Conservation (phyloP, 2,797 vertebrate species). For the Pseudochirops corinnae region DNA sequence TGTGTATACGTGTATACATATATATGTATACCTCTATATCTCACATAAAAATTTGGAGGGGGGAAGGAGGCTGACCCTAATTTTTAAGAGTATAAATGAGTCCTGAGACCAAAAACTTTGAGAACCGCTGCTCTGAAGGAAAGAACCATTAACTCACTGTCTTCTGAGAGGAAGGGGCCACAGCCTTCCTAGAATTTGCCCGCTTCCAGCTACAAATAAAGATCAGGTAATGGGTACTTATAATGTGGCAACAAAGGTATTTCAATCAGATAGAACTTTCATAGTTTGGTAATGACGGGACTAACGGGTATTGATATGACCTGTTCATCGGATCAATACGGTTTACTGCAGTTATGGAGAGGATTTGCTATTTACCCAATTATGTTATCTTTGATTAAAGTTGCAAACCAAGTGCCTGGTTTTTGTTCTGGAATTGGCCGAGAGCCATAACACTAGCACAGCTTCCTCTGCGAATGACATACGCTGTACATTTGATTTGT, state of each 20-base stretch:
- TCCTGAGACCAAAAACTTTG: not conserved
- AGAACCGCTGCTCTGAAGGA: not conserved
- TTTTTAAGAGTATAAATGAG: not conserved
- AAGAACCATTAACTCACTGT: not conserved
- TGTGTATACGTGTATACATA: not conserved
- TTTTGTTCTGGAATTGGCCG: constrained; percentile 36
- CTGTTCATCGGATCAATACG: not conserved
- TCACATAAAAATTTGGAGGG: not conserved
- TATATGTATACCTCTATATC: not conserved
- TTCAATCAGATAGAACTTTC: not conserved
- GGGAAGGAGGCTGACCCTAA: not conserved
- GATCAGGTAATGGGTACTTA: not conserved
- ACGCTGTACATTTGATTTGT: constrained; percentile 19
- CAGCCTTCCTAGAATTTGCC: constrained; percentile 5
- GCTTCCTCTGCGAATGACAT: constrained; percentile 30
- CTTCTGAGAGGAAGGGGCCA: not conserved
- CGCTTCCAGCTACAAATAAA: constrained; percentile 13
- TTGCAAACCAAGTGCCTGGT: not conserved
- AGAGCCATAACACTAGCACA: not conserved
- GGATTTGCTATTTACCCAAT: constrained; percentile 18
- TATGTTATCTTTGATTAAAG: not conserved
- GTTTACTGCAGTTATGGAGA: constrained; percentile 35
- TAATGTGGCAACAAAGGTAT: not conserved
- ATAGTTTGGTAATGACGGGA: not conserved
- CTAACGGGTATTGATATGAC: not conserved